These are phyloP conservation scores for Catostylus mosaicus DNA, from an alignment of 30 jellyfish, hydroid and myxozoan genomes.

Conservation along the genomic window DNA sequence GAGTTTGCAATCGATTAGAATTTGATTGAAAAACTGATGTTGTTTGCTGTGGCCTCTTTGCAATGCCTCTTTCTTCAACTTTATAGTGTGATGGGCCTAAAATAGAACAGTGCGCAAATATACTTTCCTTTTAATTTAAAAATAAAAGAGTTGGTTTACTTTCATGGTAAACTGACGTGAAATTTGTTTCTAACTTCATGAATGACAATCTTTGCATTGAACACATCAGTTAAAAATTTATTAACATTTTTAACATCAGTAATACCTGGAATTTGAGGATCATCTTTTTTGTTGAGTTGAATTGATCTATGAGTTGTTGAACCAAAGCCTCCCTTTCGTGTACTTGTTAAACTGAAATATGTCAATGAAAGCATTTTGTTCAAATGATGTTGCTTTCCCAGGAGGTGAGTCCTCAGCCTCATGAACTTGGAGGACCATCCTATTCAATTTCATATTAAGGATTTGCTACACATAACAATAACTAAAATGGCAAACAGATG, in stretches of 20 bases:
- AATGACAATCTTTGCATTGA: no score
- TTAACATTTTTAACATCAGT: no score
- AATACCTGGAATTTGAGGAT: conserved; percentile 71
- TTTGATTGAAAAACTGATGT: conserved; percentile 83
- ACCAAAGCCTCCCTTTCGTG: conserved; percentile 92
- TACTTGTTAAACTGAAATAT: conserved; percentile 67
- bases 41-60: conserved; percentile 39
- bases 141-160: background rate
- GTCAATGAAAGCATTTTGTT: background rate
- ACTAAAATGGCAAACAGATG: no score
- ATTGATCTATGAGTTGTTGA: conserved; percentile 68
- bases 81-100: conserved; percentile 88
- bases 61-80: conserved; percentile 35
- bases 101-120: no score
- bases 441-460: no score
- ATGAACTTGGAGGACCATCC: no score
- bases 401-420: no score
- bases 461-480: no score
- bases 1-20: conserved; percentile 70
- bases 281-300: conserved; percentile 78
- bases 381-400: background rate
- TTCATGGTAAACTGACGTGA: no score
- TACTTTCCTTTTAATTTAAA: background rate
- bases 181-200: no score
- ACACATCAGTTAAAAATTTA: background rate